Percentiles rank a stretch among this genome's conserved stretches.
Evolutionary conservation across 2,888 invertebrate genomes (phyloP).

Genomic region (Salticus scenicus): DNA sequence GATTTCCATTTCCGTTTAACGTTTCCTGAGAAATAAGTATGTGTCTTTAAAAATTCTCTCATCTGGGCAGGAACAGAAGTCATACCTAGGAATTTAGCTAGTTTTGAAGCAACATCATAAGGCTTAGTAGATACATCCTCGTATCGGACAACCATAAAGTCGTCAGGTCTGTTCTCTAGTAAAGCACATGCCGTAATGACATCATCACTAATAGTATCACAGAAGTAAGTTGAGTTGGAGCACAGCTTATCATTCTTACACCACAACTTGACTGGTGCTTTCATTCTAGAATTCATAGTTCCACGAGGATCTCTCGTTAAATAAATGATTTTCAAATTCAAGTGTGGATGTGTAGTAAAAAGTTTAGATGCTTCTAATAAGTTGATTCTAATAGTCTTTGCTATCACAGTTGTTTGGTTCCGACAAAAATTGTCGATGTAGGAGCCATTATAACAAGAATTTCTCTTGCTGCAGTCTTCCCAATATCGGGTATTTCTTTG

Average conservation of each 20-base stretch:
- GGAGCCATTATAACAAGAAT: slow-evolving; percentile 69
- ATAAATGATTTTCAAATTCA: slow-evolving; percentile 72
- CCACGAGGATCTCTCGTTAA: slow-evolving; percentile 73
- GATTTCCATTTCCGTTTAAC: slow-evolving; percentile 21
- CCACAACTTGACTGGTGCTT: slow-evolving; percentile 71
- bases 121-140: slow-evolving; percentile 72
- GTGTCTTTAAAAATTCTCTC: slow-evolving; percentile 37
- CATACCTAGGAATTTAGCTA: slow-evolving; percentile 73
- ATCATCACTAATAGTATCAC: slow-evolving; percentile 71
- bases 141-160: slow-evolving; percentile 72
- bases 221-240: slow-evolving; percentile 71
- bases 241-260: slow-evolving; percentile 72
- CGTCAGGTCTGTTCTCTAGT: slow-evolving; percentile 68
- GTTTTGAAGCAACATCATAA: slow-evolving; percentile 62
- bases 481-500: slow-evolving; percentile 71
- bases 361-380: slow-evolving; percentile 70
- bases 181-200: slow-evolving; percentile 67
- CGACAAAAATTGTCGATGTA: slow-evolving; percentile 72
- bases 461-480: slow-evolving; percentile 69
- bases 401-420: slow-evolving; percentile 70
- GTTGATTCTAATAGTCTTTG: slow-evolving; percentile 73
- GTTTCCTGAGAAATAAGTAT: slow-evolving; percentile 42
- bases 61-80: slow-evolving; percentile 34
- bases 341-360: slow-evolving; percentile 59
- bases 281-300: slow-evolving; percentile 72